Evolutionary conservation across 2,888 invertebrate species (phyloP).

Genomic region (Pollenia griseotomentosa): DNA sequence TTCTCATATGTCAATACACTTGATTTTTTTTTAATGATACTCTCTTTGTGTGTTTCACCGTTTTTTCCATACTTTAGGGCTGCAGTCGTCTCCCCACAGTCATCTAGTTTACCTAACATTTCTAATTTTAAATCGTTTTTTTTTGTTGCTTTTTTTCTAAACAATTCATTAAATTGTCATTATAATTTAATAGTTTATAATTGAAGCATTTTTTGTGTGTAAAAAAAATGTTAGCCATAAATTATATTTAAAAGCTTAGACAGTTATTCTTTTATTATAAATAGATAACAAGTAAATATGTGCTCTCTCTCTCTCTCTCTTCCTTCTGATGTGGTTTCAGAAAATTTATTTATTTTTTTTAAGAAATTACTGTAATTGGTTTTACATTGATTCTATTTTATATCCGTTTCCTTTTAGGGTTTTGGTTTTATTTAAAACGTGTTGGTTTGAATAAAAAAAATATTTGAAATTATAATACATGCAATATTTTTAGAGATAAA

Average conservation of each 20-base stretch:
- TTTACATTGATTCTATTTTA: slow-evolving; percentile 70
- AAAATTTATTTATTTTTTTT: slow-evolving; percentile 45
- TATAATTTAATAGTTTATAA: slow-evolving; percentile 56
- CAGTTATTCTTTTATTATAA: slow-evolving; percentile 48
- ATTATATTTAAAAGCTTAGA: slow-evolving; percentile 67
- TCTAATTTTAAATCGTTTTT: slow-evolving; percentile 20
- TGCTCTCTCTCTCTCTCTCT: slow-evolving; percentile 15
- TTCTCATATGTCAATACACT: too few species aligned
- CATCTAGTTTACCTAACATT: slow-evolving; percentile 1
- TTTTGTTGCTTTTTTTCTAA: slow-evolving; percentile 10
- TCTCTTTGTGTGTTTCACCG: too few species aligned
- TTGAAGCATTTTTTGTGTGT: slow-evolving; percentile 48
- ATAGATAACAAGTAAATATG: background rate
- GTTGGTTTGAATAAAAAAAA: slow-evolving; percentile 31
- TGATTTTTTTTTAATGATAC: too few species aligned
- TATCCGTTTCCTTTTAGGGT: slow-evolving; percentile 57
- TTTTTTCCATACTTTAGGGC: too few species aligned
- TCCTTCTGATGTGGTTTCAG: slow-evolving; percentile 47
- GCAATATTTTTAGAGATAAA: slow-evolving; percentile 55
- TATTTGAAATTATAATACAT: slow-evolving; percentile 26
- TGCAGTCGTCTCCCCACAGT: background rate
- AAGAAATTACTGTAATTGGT: slow-evolving; percentile 72
- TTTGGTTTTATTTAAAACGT: slow-evolving; percentile 33
- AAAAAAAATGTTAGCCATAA: slow-evolving; percentile 37
- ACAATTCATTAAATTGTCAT: slow-evolving; percentile 48